These are phyloP conservation scores for Diabrotica virgifera DNA, from an alignment of 1,140 invertebrate genomes.

Conservation along the genomic window DNA sequence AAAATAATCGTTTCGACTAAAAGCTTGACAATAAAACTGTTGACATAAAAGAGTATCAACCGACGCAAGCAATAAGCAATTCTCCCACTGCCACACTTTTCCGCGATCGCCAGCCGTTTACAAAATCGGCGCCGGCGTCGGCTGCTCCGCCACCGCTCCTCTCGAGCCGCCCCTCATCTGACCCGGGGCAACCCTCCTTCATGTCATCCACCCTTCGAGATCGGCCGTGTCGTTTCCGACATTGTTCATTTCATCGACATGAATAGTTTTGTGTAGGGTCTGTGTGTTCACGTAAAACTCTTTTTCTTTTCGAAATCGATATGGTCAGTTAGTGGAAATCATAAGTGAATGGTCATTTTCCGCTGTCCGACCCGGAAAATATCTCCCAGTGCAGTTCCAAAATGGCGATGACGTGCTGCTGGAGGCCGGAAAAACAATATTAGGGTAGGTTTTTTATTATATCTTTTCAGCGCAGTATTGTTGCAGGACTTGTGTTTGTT, in stretches of 20 bases:
- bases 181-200: slow-evolving; percentile 6
- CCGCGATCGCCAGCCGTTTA: background rate
- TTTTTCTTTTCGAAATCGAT: background rate
- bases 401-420: slow-evolving; percentile 4
- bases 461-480: background rate
- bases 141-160: slow-evolving; percentile 1
- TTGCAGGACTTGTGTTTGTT: background rate
- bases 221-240: background rate
- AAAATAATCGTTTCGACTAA: too few species aligned
- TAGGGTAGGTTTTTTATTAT: slow-evolving; percentile 8
- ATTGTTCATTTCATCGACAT: background rate
- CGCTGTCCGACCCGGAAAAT: background rate
- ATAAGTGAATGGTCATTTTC: background rate
- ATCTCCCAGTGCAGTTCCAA: slow-evolving; percentile 5
- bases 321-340: background rate
- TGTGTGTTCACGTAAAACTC: background rate
- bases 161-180: slow-evolving; percentile 5
- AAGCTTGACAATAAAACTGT: too few species aligned
- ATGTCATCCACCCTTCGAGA: slow-evolving; percentile 15
- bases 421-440: background rate
- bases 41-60: too few species aligned
- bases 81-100: slow-evolving; percentile 8
- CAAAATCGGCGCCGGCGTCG: slow-evolving; percentile 10
- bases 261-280: background rate
- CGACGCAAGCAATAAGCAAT: too few species aligned